Evolutionary conservation across 1,140 invertebrate species (phyloP), one percentile per base, ranked within the genome.

Genomic region (Hyposmocoma kahamanoa): DNA sequence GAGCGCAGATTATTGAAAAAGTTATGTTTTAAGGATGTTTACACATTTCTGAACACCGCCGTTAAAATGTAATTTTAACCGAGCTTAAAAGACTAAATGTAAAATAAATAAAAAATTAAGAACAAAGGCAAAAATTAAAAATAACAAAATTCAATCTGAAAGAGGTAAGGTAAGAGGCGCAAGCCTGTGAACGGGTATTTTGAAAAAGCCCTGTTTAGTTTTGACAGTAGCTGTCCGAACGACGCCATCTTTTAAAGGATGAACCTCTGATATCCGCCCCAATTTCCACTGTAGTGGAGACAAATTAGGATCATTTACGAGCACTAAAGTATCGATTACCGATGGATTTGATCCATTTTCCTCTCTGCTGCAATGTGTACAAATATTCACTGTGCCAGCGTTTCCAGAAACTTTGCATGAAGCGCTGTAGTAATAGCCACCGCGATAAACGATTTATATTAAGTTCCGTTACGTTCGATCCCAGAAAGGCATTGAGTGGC

Each of bases 351-450:
- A n/a, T n/a, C 67, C 67, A 76, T 51, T 77, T 77, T 18, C 38
- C 18, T 2, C 63, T 30, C 20, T 51, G 42, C 50, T 77, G 68
- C 5, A 76, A 36, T 9, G 51, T 47, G 13, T 50, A 30, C 0
- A 74, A 36, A 50, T 82, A 84, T 39, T 82, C 75, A 0, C 21
- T 18, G 18, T 26, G 49, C 61, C 57, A 63, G 15, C 46, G 15
- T 1, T 50, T 49, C 57, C 61, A 63, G 44, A 53, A 57, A 15
- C 47, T 17, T 22, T 63, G 61, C 10, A 47, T 3, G 9, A 62
- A 30, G 30, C 66, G 52, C 36, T 59, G 57, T 0, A 70, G 22
- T 48, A 10, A 34, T 17, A 50, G 46, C 45, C 46, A 84, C 5
- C 42, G 44, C 6, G 22, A 13, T 0, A 73, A 32, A 11, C 39